Evolutionary conservation across 1,140 invertebrate genomes (phyloP), one percentile per base, ranked within the genome.

Genomic region (Lepidurus arcticus): DNA sequence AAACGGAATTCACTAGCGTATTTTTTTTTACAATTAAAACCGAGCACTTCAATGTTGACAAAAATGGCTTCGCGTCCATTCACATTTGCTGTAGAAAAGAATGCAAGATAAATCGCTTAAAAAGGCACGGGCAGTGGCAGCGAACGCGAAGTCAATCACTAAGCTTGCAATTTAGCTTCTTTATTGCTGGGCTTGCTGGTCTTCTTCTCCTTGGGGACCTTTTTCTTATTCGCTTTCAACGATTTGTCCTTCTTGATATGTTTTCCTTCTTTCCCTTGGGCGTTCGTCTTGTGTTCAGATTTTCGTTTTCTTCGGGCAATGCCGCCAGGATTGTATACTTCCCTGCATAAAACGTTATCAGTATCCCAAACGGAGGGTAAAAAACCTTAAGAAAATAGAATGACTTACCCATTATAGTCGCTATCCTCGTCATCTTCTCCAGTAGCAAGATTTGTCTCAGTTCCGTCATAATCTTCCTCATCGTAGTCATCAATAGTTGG

Each of bases 141-240:
- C n/a, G 53, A 65, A 13, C 16, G 21, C 16, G 21, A n/a, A n/a
- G 21, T 65, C 53, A 65, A 16, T 65, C 53, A 65, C 13, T 65
- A 65, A 65, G 53, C 53, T 65, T 65, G 53, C 21, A n/a, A 65
- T 65, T 65, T 65, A 21, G 53, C 53, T 7, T 65, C 53, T 65
- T 65, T 65, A n/a, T 65, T 65, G 53, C 53, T 65, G 16, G 53
- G 53, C 53, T 65, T 65, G 47, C 21, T 65, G 16, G 16, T 65
- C 53, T 65, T 65, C 53, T 65, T 65, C 16, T 65, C 53, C 13
- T 65, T 65, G 53, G 53, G 16, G 21, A 21, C 3, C 53, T 65
- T 65, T 21, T 65, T 65, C 53, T 65, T 65, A 65, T 65, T 65
- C 16, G 53, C 53, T 65, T 65, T 13, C 21, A 21, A 65, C 6